Conservation (phyloP, 2,888 invertebrate genomes). For the Agriopis leucophaearia region DNA sequence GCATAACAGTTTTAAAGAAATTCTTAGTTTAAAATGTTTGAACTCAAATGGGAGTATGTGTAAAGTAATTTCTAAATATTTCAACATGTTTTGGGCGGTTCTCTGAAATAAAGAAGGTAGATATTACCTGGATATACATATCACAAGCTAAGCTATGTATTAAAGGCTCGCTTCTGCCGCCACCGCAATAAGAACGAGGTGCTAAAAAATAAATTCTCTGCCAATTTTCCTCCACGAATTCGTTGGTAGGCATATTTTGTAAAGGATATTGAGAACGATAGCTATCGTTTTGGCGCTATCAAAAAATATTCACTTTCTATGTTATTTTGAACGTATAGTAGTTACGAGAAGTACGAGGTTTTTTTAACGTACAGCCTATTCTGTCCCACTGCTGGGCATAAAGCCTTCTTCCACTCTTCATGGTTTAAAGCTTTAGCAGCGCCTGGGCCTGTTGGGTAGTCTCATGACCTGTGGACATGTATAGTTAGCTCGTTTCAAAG, state of each 20-base stretch:
- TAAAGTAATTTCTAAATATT: background rate
- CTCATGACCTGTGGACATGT: too few relatives aligned
- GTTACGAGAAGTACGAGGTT: too few relatives aligned
- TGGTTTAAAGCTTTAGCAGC: too few relatives aligned
- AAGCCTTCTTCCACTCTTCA: too few relatives aligned
- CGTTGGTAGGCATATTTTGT: slow-evolving; percentile 31
- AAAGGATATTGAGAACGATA: slow-evolving; percentile 33
- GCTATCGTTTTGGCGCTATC: slow-evolving; percentile 30
- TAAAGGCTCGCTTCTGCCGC: slow-evolving; percentile 26
- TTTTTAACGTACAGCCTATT: too few relatives aligned
- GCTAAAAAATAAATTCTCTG: slow-evolving; percentile 35
- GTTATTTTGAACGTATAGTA: slow-evolving; percentile 3
- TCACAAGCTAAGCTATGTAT: background rate
- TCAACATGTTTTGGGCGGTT: slow-evolving; percentile 4
- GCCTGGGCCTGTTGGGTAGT: too few relatives aligned
- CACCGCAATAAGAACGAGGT: slow-evolving; percentile 35
- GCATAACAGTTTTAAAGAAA: background rate
- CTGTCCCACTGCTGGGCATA: too few relatives aligned
- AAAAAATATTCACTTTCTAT: slow-evolving; percentile 13
- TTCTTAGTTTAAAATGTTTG: background rate
- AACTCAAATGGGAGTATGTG: background rate
- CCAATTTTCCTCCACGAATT: slow-evolving; percentile 32
- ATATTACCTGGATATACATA: slow-evolving; percentile 28
- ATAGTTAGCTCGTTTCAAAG: background rate
- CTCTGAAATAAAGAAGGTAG: slow-evolving; percentile 32